Evolutionary conservation across 2,888 invertebrate genomes (phyloP), one percentile per base, ranked within the genome.

Genomic region (Hirtodrosophila trivittata): DNA sequence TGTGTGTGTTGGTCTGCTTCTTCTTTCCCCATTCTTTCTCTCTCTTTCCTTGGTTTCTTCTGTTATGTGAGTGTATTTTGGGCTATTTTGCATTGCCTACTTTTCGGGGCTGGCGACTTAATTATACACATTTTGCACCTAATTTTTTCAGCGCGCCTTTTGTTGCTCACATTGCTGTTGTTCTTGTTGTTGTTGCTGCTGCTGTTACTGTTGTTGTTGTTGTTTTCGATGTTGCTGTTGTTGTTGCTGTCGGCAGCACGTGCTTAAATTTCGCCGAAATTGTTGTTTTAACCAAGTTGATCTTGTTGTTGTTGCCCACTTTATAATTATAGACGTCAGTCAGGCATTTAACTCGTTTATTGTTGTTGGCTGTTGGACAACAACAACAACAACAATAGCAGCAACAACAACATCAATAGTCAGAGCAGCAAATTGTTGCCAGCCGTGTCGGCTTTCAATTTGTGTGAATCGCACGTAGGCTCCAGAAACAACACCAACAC

Each of bases 311-410:
- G 67, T 58, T 81, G 77, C 52, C 60, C 82, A 68, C 63, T 78
- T 82, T 81, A 78, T 85, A 81, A 81, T 81, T 81, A 85, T 81
- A 85, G 86, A 85, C 81, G 81, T 81, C 86, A 81, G 86, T 81
- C 81, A 81, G 83, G 83, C 81, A 85, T 81, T 81, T 81, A 81
- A 85, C 86, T 78, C 78, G 82, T 49, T 75, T 71, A 45, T 51
- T 76, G 76, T 49, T 73, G 59, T 30, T 59, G 46, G 47, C 25
- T 56, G 38, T 26, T 38, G 43, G 26, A 30, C 35, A 46, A 38
- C 52, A 52, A 38, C 39, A 54, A 41, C 43, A 66, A 32, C 38
- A 66, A 47, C 47, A 74, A 60, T 46, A 46, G 45, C 54, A 46
- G 13, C 21, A 13, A n/a, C 39, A 65, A n/a, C n/a, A n/a, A n/a